phyloP scores from a whole-genome alignment of 1,140 invertebrate genomes.

The Acyrthosiphon pisum region DNA sequence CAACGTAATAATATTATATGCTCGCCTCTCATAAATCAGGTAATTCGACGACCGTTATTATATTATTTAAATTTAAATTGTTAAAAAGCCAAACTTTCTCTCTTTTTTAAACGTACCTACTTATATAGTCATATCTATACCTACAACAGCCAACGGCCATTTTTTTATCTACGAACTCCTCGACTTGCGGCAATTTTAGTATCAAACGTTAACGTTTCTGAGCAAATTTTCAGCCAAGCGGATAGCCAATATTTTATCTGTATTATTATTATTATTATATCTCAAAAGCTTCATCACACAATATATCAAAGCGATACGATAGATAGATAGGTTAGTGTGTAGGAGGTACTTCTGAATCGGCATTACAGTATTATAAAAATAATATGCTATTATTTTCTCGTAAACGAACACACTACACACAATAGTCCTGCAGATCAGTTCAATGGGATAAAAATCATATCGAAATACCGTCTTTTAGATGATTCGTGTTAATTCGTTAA shows the following conservation, averaged over 20 bases:
- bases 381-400: background rate
- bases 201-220: background rate
- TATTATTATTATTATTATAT: background rate
- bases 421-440: background rate
- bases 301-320: background rate
- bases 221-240: background rate
- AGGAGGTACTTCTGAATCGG: background rate
- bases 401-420: background rate
- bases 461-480: background rate
- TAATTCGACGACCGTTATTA: background rate
- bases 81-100: background rate
- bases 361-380: background rate
- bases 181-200: background rate
- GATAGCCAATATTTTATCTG: background rate
- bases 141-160: background rate
- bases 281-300: background rate
- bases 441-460: constrained; percentile 24
- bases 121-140: too few species aligned
- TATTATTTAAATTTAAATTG: background rate
- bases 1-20: background rate
- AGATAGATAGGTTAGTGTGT: background rate
- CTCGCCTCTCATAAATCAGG: background rate
- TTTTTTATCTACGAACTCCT: background rate
- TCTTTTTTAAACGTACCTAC: background rate
- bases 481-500: constrained; percentile 52